phyloP scores from a whole-genome alignment of 2,113 vertebrate species.

The Phalacrocorax pelagicus region DNA sequence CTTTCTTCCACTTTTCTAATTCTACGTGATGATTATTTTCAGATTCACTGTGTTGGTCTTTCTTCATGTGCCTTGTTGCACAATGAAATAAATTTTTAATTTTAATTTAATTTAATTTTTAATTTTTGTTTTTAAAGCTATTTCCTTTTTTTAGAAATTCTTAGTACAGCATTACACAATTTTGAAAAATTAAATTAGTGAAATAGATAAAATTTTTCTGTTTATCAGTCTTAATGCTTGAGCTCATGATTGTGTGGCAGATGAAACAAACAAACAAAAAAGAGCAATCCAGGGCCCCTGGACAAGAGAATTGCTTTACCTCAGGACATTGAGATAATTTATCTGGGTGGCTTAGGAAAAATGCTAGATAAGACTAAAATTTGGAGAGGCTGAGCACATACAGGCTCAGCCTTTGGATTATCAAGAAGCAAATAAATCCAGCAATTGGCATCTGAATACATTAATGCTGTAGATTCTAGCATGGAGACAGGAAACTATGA shows the following conservation, averaged over 20 bases:
- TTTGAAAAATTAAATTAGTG: not conserved
- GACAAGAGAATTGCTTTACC: conserved; percentile 1
- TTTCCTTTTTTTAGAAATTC: not conserved
- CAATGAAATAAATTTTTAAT: not conserved
- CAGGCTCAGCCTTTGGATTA: conserved; percentile 21
- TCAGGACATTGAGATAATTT: conserved; percentile 34
- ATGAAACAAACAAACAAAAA: not conserved
- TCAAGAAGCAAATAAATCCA: not conserved
- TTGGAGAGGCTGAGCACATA: not conserved
- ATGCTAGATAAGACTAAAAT: conserved; percentile 42
- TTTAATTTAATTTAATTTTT: too few species aligned
- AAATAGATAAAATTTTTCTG: not conserved
- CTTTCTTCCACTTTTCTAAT: not conserved
- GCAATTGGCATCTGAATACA: conserved; percentile 9
- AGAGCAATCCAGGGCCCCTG: not conserved
- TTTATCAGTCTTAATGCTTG: not conserved
- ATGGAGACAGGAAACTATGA: conserved; percentile 24
- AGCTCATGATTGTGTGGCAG: not conserved
- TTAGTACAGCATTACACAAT: not conserved
- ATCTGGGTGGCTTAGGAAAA: conserved; percentile 30
- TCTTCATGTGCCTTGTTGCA: not conserved
- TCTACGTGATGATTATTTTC: not conserved
- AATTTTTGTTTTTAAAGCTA: not conserved
- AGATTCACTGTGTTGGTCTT: not conserved
- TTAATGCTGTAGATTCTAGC: conserved; percentile 16